Conservation (phyloP, 2,113 vertebrate genomes). For the Mesembrinibis cayennensis region DNA sequence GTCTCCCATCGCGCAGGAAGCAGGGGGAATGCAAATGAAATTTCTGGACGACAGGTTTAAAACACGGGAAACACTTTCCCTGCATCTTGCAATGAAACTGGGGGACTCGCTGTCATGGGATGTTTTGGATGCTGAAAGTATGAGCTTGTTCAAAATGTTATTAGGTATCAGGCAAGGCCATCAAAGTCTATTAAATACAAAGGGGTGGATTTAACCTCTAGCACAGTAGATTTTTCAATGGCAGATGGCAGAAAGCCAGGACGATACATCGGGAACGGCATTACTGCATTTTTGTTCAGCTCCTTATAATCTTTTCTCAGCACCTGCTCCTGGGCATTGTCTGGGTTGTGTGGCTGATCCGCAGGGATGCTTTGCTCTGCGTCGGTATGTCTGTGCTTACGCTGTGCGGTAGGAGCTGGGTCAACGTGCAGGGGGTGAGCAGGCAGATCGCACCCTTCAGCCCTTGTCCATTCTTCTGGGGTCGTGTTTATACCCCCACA, state of each 20-base stretch:
- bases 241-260: background rate
- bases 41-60: background rate
- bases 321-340: background rate
- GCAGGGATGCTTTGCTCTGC: background rate
- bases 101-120: fast-evolving
- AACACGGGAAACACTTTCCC: background rate
- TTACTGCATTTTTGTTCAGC: fast-evolving
- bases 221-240: background rate
- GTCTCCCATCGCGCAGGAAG: fast-evolving
- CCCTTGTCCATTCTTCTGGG: background rate
- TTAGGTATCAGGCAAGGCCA: background rate
- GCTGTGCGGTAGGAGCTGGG: fast-evolving
- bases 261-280: fast-evolving
- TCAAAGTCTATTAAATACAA: background rate
- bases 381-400: fast-evolving
- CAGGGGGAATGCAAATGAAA: background rate
- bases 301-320: background rate
- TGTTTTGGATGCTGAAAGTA: background rate
- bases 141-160: fast-evolving
- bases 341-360: background rate
- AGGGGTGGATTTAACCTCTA: background rate
- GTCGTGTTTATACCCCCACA: fast-evolving
- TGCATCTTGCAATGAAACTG: background rate
- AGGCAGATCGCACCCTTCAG: background rate
- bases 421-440: fast-evolving